A percentile compares a stretch with the other conserved stretches of the same genome.
phyloP scores from a whole-genome alignment of 1,140 invertebrate genomes.

The Saccostrea echinata region DNA sequence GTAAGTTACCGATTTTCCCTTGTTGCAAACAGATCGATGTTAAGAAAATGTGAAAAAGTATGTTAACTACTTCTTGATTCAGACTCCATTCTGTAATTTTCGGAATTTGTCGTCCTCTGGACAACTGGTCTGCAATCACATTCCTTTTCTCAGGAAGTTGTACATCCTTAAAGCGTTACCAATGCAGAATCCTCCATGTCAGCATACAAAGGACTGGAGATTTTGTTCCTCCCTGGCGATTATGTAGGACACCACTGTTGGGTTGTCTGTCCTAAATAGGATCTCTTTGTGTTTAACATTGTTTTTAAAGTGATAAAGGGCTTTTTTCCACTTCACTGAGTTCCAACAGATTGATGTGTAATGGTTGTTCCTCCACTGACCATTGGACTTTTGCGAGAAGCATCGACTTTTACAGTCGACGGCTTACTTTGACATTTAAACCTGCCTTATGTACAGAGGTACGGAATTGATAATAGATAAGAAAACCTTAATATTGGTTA shows the following conservation, averaged over 20 bases:
- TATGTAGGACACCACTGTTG: slow-evolving; percentile 49
- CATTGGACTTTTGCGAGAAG: too few relatives aligned
- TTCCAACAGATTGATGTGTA: slow-evolving; percentile 43
- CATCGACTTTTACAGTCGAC: too few relatives aligned
- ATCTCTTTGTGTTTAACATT: slow-evolving; percentile 10
- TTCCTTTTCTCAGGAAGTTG: slow-evolving; percentile 34
- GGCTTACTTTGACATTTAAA: too few relatives aligned
- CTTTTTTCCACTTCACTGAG: slow-evolving; percentile 26
- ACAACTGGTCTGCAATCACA: not conserved
- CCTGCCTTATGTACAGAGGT: too few relatives aligned
- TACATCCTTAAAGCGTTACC: too few relatives aligned
- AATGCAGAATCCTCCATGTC: slow-evolving; percentile 42
- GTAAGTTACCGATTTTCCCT: slow-evolving; percentile 12
- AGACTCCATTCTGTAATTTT: too few relatives aligned
- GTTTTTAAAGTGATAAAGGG: slow-evolving; percentile 2
- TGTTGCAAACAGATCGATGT: slow-evolving; percentile 39
- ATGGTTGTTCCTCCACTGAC: too few relatives aligned
- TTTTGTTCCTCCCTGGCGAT: slow-evolving; percentile 44
- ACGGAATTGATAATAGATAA: too few relatives aligned
- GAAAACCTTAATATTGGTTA: too few relatives aligned
- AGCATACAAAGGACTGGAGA: slow-evolving; percentile 38
- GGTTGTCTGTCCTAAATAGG: not conserved
- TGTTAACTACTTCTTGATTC: not conserved
- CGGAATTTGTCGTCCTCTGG: too few relatives aligned
- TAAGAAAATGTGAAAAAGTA: not conserved